Evolutionary conservation across 2,888 invertebrate species (phyloP), one percentile per base, ranked within the genome.

Genomic region (Papilio demoleus): DNA sequence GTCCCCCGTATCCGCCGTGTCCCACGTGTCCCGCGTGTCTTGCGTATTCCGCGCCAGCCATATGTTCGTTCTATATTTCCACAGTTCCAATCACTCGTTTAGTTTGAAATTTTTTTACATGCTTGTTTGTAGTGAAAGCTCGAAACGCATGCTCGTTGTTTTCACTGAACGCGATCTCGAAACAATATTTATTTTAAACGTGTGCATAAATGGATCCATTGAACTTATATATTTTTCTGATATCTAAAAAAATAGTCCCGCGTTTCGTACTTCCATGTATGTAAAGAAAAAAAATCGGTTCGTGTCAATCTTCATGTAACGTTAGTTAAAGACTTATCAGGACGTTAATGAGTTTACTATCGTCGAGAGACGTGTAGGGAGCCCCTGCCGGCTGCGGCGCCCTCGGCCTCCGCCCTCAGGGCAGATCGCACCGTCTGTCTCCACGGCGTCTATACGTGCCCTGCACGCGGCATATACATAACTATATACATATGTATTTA

Each of bases 41-140:
- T 34, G 24, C 45, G 60, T 61, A 19, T 67, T 58, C 67, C 64
- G 59, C 65, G 65, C 68, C 68, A 79, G 76, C 76, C 82, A 82
- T 79, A 78, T 81, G 82, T 79, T 77, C 76, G 75, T 74, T 75
- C 78, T 76, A 68, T 68, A n/a, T 68, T 65, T 65, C 65, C 67
- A 73, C 73, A 71, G 67, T 68, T 66, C 62, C 61, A 40, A 27
- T 45, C 38, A 31, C 11, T 31, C 63, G 67, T 62, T 58, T 42
- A 58, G 45, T 68, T 45, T 62, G 36, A 19, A 42, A 58, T 45
- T 63, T 45, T 56, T 45, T 63, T 24, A 67, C 71, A 75, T 73
- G 45, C 53, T 45, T 47, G 40, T 53, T 17, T 17, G 53, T 31
- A 22, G 17, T 24, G 17, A 8, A 36, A 24, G 14, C 36, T 53